Evolutionary conservation across 2,113 vertebrate genomes (phyloP).

Genomic region (Tachysurus vachellii): DNA sequence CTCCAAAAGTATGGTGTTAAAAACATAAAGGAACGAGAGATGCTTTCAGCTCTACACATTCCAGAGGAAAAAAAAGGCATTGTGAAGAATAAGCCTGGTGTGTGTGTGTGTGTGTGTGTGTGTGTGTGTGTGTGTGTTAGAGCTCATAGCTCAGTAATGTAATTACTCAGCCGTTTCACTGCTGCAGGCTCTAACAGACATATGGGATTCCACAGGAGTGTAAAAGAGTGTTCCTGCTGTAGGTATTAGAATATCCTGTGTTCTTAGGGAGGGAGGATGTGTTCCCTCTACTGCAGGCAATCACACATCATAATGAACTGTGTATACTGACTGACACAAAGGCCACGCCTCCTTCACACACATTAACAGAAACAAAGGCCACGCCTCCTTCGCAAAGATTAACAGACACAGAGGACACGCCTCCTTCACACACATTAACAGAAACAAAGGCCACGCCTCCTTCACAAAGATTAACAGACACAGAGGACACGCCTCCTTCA

Average conservation of each 20-base stretch:
- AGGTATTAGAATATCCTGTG: not conserved
- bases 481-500: not conserved
- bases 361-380: too few species aligned
- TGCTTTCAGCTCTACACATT: not conserved
- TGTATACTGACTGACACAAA: too few species aligned
- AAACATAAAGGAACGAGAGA: not conserved
- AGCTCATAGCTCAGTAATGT: not conserved
- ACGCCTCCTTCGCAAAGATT: too few species aligned
- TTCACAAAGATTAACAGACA: too few species aligned
- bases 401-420: too few species aligned
- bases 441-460: too few species aligned
- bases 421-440: too few species aligned
- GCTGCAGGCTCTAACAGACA: conserved; percentile 22
- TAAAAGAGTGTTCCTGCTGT: conserved; percentile 9
- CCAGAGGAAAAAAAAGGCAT: not conserved
- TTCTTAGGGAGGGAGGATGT: not conserved
- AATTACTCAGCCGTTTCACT: conserved; percentile 36
- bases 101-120: not conserved
- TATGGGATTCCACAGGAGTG: not conserved
- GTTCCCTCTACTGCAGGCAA: not conserved
- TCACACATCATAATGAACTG: not conserved
- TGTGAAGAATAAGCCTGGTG: conserved; percentile 6
- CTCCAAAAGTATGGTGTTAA: conserved; percentile 28
- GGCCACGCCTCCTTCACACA: too few species aligned
- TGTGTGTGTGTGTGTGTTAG: conserved; percentile 3